Evolutionary conservation across 2,888 invertebrate genomes (phyloP).

Genomic region (Pollenia amentaria): DNA sequence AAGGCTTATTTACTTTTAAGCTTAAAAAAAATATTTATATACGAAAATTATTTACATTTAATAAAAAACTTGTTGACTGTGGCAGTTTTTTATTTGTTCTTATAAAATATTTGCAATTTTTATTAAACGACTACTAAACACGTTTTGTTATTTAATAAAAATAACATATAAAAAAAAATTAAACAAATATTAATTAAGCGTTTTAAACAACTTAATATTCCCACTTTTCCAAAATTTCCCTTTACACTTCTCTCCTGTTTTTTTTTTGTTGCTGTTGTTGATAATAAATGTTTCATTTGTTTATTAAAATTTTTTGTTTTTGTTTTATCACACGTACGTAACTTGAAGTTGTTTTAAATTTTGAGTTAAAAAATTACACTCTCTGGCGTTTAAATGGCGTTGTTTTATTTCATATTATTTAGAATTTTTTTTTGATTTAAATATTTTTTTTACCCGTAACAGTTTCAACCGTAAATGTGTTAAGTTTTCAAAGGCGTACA

Average conservation of each 20-base stretch:
- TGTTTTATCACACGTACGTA: conserved; percentile 43
- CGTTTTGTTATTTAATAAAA: neutral
- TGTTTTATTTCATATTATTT: conserved; percentile 38
- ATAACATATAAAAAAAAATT: neutral
- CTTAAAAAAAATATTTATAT: neutral
- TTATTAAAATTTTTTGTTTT: neutral
- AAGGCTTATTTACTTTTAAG: neutral
- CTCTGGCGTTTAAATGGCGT: conserved; percentile 37
- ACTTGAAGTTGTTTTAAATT: conserved; percentile 40
- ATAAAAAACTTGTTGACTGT: conserved; percentile 12
- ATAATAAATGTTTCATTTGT: conserved; percentile 16
- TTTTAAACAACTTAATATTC: conserved; percentile 20
- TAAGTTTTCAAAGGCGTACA: conserved; percentile 69
- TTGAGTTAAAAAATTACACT: conserved; percentile 39
- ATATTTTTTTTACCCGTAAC: conserved; percentile 67
- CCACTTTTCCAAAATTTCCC: conserved; percentile 18
- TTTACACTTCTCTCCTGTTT: neutral
- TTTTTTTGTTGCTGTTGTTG: neutral
- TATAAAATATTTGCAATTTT: neutral
- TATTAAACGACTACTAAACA: neutral
- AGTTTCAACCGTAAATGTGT: conserved; percentile 68
- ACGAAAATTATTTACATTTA: neutral
- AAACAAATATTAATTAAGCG: neutral
- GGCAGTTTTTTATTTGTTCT: neutral
- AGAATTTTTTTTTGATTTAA: conserved; percentile 42